phyloP scores from a whole-genome alignment of 2,113 vertebrate species.

The Erpornis zantholeuca region DNA sequence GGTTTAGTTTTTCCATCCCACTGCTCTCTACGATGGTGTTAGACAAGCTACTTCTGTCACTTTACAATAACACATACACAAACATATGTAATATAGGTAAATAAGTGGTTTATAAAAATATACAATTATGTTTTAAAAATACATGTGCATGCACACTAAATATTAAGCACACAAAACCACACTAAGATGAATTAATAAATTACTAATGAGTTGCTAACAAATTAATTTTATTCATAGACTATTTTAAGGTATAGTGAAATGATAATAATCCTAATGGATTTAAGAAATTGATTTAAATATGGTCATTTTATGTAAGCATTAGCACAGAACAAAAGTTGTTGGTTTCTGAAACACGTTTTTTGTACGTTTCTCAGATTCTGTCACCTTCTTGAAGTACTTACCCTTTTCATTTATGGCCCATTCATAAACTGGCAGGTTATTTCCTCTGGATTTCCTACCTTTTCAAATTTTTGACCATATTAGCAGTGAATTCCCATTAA shows the following conservation, averaged over 20 bases:
- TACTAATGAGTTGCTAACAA: neutral
- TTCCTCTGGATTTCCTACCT: neutral
- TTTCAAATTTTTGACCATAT: accelerated
- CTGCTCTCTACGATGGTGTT: accelerated
- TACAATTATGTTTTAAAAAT: neutral
- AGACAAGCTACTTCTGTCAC: neutral
- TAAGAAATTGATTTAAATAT: neutral
- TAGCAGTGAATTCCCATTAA: too few species aligned
- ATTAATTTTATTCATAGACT: neutral
- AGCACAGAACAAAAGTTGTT: neutral
- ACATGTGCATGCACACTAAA: neutral
- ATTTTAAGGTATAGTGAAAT: neutral
- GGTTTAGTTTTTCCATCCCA: neutral
- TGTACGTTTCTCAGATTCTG: neutral
- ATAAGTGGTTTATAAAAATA: neutral
- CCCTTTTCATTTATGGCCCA: neutral
- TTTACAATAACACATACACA: neutral
- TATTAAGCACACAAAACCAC: neutral
- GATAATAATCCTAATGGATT: neutral
- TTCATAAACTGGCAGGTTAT: neutral
- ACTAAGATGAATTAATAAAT: neutral
- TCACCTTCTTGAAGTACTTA: neutral
- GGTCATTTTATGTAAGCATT: neutral
- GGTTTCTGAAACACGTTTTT: neutral
- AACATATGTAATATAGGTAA: neutral